Conservation (phyloP, 2,888 invertebrate species). For the Eledone cirrhosa region DNA sequence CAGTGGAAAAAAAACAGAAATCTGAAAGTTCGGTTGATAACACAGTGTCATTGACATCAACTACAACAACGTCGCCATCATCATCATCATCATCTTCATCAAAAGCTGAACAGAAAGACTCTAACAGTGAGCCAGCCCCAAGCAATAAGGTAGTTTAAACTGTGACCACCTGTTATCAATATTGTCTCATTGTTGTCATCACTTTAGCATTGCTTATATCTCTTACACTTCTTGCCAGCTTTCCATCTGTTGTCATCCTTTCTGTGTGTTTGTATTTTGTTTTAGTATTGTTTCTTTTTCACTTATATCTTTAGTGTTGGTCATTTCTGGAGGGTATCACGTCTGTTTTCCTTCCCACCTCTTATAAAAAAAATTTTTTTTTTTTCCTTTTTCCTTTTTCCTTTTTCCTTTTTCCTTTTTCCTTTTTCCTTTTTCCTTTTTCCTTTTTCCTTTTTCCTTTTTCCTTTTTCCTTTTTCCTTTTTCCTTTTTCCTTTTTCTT, state of each 20-base stretch:
- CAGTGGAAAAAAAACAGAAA: constrained; percentile 33
- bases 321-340: background rate
- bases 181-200: too few relatives aligned
- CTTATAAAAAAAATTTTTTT: too few relatives aligned
- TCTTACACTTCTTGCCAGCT: background rate
- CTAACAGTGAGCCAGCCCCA: constrained; percentile 42
- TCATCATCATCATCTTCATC: too few relatives aligned
- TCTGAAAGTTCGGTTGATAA: background rate
- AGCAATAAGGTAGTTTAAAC: constrained; percentile 37
- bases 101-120: constrained; percentile 40
- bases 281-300: background rate
- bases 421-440: background rate
- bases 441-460: background rate
- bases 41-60: too few relatives aligned
- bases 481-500: background rate
- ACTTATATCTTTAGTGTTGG: background rate
- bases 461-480: background rate
- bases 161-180: too few relatives aligned
- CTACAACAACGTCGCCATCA: too few relatives aligned
- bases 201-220: too few relatives aligned
- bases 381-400: constrained; percentile 1
- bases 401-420: background rate
- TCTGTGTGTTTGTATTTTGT: background rate
- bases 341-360: too few relatives aligned
- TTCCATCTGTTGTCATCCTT: background rate